These are phyloP conservation scores for Leguminivora glycinivorella DNA, from an alignment of 1,140 invertebrate genomes.

Conservation along the genomic window DNA sequence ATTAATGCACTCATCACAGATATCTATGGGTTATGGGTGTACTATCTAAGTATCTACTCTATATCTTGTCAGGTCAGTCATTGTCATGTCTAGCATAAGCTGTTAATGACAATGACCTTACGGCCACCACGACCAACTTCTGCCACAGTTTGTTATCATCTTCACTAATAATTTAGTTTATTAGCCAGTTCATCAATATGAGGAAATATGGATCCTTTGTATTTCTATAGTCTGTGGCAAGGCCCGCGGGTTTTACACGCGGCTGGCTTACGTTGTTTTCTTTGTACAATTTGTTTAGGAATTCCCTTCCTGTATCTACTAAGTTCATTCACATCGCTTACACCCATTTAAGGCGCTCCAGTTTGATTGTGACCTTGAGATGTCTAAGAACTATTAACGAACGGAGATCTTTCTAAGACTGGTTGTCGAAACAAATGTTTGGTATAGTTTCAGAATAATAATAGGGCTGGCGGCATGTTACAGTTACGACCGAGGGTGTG, in stretches of 20 bases:
- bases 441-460: background rate
- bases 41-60: too few species aligned
- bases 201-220: background rate
- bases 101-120: too few species aligned
- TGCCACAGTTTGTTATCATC: too few species aligned
- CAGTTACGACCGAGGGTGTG: slow-evolving; percentile 8
- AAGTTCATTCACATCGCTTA: background rate
- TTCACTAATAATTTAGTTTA: too few species aligned
- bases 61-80: too few species aligned
- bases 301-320: slow-evolving; percentile 1
- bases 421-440: background rate
- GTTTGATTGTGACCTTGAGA: background rate
- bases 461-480: background rate
- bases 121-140: too few species aligned
- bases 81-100: too few species aligned
- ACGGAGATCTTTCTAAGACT: background rate
- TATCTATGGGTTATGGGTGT: too few species aligned
- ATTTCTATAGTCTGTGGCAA: background rate
- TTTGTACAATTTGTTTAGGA: slow-evolving; percentile 6
- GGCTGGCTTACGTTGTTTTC: background rate
- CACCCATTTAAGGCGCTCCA: background rate
- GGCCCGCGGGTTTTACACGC: background rate
- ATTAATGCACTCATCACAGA: too few species aligned
- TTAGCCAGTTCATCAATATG: background rate
- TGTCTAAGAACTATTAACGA: background rate